These are phyloP conservation scores for Amphipoea lucens DNA, from an alignment of 2,888 invertebrate genomes.

Conservation along the genomic window DNA sequence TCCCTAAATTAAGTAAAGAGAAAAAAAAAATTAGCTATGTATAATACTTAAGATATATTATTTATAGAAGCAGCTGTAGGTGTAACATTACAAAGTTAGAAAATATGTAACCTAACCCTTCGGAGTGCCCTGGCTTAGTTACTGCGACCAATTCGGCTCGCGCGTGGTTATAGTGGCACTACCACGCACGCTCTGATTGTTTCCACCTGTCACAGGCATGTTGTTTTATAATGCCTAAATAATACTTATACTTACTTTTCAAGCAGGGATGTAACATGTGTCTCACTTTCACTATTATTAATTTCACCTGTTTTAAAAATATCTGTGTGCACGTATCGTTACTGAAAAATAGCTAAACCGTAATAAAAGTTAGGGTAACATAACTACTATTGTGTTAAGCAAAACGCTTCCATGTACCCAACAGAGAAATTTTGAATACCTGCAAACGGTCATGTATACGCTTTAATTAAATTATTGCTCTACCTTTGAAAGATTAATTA, in stretches of 20 bases:
- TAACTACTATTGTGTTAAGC: constrained; percentile 5
- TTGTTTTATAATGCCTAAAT: background rate
- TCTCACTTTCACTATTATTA: background rate
- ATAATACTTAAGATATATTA: background rate
- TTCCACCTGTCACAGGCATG: no score
- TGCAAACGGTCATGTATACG: constrained; percentile 22
- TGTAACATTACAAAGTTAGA: background rate
- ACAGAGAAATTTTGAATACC: constrained; percentile 40
- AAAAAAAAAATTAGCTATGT: background rate
- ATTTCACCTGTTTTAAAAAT: background rate
- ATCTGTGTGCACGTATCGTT: no score
- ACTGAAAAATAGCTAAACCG: background rate
- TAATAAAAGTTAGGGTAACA: background rate
- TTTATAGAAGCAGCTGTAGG: background rate
- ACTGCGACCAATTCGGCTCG: background rate
- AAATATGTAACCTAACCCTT: background rate
- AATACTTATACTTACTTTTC: background rate
- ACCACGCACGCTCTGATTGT: background rate
- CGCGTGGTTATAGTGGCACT: background rate
- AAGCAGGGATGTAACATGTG: background rate
- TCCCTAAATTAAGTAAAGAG: no score
- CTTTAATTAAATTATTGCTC: constrained; percentile 55
- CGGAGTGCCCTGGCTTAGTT: background rate
- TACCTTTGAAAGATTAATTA: constrained; percentile 52
- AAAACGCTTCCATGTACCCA: constrained; percentile 15